These are phyloP conservation scores for Platycnemis pennipes DNA, from an alignment of 2,888 invertebrate genomes.

Conservation along the genomic window DNA sequence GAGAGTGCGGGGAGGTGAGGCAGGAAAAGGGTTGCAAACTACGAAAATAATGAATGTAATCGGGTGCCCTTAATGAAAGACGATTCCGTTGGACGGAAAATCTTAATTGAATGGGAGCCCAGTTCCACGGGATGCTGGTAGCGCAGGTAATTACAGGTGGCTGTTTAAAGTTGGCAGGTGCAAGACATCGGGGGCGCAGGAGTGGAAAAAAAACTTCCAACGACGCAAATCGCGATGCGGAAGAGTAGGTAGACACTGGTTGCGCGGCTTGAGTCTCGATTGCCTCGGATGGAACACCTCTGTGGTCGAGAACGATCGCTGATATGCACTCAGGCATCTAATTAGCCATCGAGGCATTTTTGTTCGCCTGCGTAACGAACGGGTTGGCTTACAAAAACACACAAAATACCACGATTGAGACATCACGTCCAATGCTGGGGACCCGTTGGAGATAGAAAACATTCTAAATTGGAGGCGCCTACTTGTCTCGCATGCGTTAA, in stretches of 20 bases:
- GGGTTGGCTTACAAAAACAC: not conserved
- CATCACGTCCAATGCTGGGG: not conserved
- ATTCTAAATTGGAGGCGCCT: not conserved
- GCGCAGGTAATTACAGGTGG: conserved; percentile 1
- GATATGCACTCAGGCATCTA: not conserved
- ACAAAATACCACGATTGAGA: not conserved
- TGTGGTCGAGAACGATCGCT: not conserved
- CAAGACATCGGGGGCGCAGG: not conserved
- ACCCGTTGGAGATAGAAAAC: not conserved
- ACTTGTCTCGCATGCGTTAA: not conserved
- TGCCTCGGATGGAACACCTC: not conserved
- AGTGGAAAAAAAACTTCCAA: not conserved
- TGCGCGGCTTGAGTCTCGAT: not conserved
- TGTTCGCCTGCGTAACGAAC: not conserved
- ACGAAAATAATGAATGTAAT: conserved; percentile 1
- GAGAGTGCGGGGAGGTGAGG: not conserved
- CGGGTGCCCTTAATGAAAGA: not conserved
- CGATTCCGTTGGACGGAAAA: conserved; percentile 11
- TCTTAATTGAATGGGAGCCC: conserved; percentile 9
- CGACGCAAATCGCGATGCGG: conserved; percentile 13
- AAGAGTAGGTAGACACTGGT: not conserved
- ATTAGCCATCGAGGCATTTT: not conserved
- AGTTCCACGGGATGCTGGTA: conserved; percentile 17
- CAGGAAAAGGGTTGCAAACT: not conserved
- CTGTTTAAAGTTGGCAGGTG: conserved; percentile 26